These are phyloP conservation scores for Dascillus cervinus DNA, from an alignment of 2,888 invertebrate species.

Conservation along the genomic window DNA sequence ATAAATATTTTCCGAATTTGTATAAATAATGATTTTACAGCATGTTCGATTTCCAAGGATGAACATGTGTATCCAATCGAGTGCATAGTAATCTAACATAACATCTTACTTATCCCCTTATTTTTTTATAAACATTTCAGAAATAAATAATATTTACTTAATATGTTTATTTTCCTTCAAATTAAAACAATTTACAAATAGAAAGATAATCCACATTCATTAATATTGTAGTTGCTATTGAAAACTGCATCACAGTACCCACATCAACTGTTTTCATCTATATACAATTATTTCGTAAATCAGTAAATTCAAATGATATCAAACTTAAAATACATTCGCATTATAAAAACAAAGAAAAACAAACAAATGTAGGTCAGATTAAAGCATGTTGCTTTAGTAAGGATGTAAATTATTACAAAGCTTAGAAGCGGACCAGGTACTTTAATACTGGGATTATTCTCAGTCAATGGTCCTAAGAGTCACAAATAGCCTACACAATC, in stretches of 20 bases:
- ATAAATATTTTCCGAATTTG: too few relatives aligned
- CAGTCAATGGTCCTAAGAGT: too few relatives aligned
- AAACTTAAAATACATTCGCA: too few relatives aligned
- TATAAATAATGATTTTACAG: constrained; percentile 47
- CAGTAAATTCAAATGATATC: too few relatives aligned
- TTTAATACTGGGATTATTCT: too few relatives aligned
- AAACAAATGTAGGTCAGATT: too few relatives aligned
- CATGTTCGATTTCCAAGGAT: constrained; percentile 50
- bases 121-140: constrained; percentile 5
- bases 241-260: constrained; percentile 43
- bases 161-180: constrained; percentile 39
- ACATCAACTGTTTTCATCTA: constrained; percentile 34
- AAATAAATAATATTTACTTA: constrained; percentile 11
- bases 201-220: constrained; percentile 41
- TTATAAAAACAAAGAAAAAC: too few relatives aligned
- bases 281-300: too few relatives aligned
- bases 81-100: constrained; percentile 58
- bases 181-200: constrained; percentile 43
- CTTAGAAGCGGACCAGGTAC: too few relatives aligned
- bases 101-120: not conserved
- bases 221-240: constrained; percentile 32
- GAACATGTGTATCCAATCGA: constrained; percentile 54
- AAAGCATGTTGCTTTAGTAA: too few relatives aligned
- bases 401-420: too few relatives aligned
- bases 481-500: too few relatives aligned